Evolutionary conservation across 2,888 invertebrate genomes (phyloP).

Genomic region (Bellardia bayeri): DNA sequence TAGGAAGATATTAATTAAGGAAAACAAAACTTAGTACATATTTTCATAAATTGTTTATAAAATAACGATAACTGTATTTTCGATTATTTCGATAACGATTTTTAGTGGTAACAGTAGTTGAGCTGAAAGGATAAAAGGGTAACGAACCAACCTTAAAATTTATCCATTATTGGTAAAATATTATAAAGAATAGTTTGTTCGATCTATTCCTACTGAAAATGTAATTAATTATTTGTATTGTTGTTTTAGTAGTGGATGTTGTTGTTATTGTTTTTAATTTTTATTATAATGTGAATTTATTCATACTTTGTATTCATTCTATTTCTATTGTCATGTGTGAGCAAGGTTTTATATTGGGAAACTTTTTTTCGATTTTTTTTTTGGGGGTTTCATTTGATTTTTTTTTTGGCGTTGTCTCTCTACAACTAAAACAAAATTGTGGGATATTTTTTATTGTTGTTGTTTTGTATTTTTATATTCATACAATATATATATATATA

Average conservation of each 20-base stretch:
- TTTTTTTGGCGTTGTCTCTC: constrained; percentile 50
- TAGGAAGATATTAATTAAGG: no score
- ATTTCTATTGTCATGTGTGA: constrained; percentile 71
- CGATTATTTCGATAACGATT: no score
- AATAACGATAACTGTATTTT: no score
- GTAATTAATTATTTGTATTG: neutral
- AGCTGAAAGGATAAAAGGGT: no score
- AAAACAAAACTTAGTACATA: no score
- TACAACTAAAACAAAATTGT: constrained; percentile 57
- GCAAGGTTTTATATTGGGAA: constrained; percentile 72
- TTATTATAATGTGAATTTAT: constrained; percentile 70
- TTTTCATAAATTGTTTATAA: no score
- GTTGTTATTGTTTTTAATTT: constrained; percentile 50
- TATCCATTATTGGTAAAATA: neutral
- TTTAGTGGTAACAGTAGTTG: no score
- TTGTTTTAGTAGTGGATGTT: constrained; percentile 12
- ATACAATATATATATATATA: neutral
- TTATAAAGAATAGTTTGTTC: constrained; percentile 25
- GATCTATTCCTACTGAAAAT: constrained; percentile 12
- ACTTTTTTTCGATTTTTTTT: constrained; percentile 56
- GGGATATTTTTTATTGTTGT: constrained; percentile 62
- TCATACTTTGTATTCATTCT: constrained; percentile 68
- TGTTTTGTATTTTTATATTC: constrained; percentile 11
- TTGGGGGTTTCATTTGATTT: constrained; percentile 6
- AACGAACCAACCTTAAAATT: no score